A percentile compares a stretch with the other conserved stretches of the same genome.
phyloP scores from a whole-genome alignment of 1,140 invertebrate species.

The Drosophila fuyamai region DNA sequence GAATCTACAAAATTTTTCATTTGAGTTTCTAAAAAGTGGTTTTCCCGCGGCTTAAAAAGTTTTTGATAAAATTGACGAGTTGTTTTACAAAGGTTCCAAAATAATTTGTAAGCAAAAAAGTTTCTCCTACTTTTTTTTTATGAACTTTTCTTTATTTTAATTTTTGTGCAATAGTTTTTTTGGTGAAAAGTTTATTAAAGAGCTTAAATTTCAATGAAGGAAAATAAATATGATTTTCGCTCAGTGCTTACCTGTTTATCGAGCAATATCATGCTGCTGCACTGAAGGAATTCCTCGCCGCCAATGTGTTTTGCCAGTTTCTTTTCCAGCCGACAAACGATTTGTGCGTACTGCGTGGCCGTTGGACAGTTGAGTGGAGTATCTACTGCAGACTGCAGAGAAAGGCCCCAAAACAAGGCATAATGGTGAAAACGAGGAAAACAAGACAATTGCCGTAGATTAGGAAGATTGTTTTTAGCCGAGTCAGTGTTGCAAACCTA shows the following conservation, averaged over 20 bases:
- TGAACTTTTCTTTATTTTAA: no score
- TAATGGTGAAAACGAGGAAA: conserved; percentile 29
- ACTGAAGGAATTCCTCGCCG: conserved; percentile 82
- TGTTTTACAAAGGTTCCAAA: no score
- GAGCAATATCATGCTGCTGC: conserved; percentile 75
- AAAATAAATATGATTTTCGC: neutral
- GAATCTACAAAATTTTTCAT: no score
- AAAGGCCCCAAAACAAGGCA: conserved; percentile 13
- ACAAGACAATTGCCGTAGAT: conserved; percentile 26
- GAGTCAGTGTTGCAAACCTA: conserved; percentile 1
- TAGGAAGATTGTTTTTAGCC: conserved; percentile 26
- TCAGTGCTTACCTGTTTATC: conserved; percentile 73
- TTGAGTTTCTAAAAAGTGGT: no score
- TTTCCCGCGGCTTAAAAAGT: no score
- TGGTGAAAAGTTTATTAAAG: neutral
- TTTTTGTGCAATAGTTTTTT: no score
- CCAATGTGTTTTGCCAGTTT: conserved; percentile 83
- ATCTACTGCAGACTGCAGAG: conserved; percentile 12
- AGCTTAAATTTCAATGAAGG: neutral
- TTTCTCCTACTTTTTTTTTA: no score
- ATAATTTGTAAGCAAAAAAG: no score
- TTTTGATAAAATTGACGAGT: no score
- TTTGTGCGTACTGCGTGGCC: conserved; percentile 83
- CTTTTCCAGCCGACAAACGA: conserved; percentile 79
- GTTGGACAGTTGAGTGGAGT: conserved; percentile 68